Evolutionary conservation across 2,797 vertebrate genomes (phyloP).

Genomic region (Coregonus suidteri): DNA sequence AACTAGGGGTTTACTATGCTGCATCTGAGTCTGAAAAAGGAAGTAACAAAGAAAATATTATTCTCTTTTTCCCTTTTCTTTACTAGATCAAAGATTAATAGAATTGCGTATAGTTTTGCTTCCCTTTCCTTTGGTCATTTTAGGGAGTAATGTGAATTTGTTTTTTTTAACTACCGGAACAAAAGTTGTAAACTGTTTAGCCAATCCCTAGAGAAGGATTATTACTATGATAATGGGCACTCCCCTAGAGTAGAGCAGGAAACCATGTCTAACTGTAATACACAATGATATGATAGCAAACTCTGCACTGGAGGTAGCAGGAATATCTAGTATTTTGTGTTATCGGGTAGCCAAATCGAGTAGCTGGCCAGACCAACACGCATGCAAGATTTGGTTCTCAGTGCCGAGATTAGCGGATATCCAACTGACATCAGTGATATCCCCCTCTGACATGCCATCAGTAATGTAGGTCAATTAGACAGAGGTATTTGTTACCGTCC

Average conservation of each 20-base stretch:
- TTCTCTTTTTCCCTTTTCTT: neutral
- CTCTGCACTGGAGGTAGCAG: constrained; percentile 37
- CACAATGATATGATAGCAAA: constrained; percentile 53
- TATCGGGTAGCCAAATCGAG: neutral
- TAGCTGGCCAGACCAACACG: neutral
- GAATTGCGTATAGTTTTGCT: no score
- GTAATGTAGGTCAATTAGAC: constrained; percentile 27
- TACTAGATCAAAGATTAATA: neutral
- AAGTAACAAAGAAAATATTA: neutral
- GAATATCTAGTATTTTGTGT: neutral
- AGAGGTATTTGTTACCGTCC: constrained; percentile 18
- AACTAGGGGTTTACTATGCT: constrained; percentile 30
- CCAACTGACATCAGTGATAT: neutral
- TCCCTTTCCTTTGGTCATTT: constrained; percentile 24
- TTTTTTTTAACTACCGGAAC: constrained; percentile 30
- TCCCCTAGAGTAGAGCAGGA: constrained; percentile 44
- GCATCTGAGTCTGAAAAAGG: no score
- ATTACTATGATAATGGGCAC: constrained; percentile 41
- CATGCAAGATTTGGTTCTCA: neutral
- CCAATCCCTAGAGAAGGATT: constrained; percentile 43
- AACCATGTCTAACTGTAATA: constrained; percentile 43
- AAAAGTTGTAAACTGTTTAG: constrained; percentile 24
- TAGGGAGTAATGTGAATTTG: constrained; percentile 26
- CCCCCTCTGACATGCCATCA: neutral
- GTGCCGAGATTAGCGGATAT: neutral